Conservation (phyloP, 2,797 vertebrate species). For the Myiothlypis coronata region DNA sequence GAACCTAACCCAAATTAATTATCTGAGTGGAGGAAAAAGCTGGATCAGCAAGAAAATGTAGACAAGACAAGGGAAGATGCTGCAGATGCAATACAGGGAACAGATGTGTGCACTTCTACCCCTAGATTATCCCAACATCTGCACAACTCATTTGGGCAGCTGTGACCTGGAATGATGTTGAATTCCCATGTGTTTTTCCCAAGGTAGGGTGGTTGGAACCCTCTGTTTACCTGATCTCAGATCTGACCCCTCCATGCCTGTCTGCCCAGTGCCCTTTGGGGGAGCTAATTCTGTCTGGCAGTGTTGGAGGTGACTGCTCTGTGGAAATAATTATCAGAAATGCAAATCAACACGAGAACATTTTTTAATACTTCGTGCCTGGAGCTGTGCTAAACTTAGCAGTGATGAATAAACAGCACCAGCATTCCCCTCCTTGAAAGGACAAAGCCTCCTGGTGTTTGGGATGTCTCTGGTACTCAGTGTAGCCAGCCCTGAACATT, state of each 20-base stretch:
- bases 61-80: not conserved
- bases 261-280: not conserved
- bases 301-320: not conserved
- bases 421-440: not conserved
- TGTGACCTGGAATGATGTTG: not conserved
- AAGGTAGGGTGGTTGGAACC: not conserved
- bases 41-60: not conserved
- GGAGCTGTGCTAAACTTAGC: slow-evolving; percentile 41
- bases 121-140: not conserved
- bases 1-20: not conserved
- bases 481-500: not conserved
- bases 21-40: not conserved
- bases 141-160: not conserved
- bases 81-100: not conserved
- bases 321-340: slow-evolving; percentile 23
- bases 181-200: not conserved
- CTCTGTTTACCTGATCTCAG: not conserved
- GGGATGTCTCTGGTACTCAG: not conserved
- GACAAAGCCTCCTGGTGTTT: not conserved
- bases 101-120: not conserved
- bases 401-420: slow-evolving; percentile 26
- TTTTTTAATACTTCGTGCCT: not conserved
- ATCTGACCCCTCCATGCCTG: not conserved
- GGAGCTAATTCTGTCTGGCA: not conserved
- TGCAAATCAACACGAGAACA: not conserved